Evolutionary conservation across 2,888 invertebrate species (phyloP).

Genomic region (Quadroppia sp.): DNA sequence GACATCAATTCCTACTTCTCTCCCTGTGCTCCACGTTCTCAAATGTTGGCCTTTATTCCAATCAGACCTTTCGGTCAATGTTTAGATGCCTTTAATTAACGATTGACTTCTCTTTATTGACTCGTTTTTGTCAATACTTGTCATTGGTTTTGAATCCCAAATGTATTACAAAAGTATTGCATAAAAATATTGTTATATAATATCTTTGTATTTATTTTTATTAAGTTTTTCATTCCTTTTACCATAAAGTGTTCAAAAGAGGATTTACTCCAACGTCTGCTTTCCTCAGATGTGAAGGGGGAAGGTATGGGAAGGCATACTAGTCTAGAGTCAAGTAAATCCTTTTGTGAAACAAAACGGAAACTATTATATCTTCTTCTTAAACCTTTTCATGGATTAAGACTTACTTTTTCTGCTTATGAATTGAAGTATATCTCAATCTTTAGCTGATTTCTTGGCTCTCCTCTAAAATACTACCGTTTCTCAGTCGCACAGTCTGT

Average conservation of each 20-base stretch:
- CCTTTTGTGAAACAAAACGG: slow-evolving; percentile 34
- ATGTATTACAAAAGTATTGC: background rate
- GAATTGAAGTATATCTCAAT: background rate
- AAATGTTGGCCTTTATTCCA: background rate
- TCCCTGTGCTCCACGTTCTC: background rate
- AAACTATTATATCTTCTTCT: slow-evolving; percentile 25
- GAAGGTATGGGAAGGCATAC: too few relatives aligned
- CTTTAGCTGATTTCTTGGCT: background rate
- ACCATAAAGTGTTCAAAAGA: slow-evolving; percentile 10
- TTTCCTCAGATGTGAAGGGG: background rate
- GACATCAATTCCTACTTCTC: background rate
- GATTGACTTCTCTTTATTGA: slow-evolving; percentile 16
- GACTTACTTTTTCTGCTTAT: background rate
- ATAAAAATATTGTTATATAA: too few relatives aligned
- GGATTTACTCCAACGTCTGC: slow-evolving; percentile 20
- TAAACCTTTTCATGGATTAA: slow-evolving; percentile 27
- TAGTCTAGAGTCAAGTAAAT: slow-evolving; percentile 2
- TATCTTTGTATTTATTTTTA: background rate
- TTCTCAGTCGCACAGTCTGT: slow-evolving; percentile 23
- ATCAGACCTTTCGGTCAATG: background rate
- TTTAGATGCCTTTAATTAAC: slow-evolving; percentile 4
- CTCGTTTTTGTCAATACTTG: background rate
- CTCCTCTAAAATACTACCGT: background rate
- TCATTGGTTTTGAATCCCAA: background rate
- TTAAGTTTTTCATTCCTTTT: background rate